Conservation (phyloP, 2,113 vertebrate species). For the Zosterops japonicus region DNA sequence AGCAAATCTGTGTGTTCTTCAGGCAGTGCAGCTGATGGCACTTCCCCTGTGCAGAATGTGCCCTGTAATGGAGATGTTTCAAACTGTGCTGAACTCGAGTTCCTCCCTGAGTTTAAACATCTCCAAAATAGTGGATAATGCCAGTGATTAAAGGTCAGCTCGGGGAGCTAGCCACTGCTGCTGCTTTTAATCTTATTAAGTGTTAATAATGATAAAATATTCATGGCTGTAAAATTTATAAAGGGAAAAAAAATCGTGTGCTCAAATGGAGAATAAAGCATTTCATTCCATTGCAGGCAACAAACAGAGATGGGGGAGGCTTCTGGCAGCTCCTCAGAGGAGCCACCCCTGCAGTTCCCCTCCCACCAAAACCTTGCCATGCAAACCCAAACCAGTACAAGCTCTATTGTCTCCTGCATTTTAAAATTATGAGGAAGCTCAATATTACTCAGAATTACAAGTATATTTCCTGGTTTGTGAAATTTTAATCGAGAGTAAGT, state of each 20-base stretch:
- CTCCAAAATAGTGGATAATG: not conserved
- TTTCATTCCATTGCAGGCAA: not conserved
- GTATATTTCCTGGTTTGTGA: not conserved
- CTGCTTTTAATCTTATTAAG: not conserved
- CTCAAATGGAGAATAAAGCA: not conserved
- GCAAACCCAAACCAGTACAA: not conserved
- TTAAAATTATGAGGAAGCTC: not conserved
- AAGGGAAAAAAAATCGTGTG: not conserved
- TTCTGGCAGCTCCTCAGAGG: not conserved
- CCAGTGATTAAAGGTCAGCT: not conserved
- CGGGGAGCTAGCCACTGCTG: not conserved
- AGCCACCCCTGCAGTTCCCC: not conserved
- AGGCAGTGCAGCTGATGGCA: not conserved
- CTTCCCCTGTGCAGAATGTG: not conserved
- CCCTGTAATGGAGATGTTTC: not conserved
- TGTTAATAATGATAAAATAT: not conserved
- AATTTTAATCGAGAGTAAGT: not conserved
- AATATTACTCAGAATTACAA: not conserved
- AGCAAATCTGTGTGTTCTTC: not conserved
- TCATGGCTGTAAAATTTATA: not conserved
- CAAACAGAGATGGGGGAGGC: not conserved
- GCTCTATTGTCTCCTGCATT: not conserved
- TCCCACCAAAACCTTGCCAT: not conserved
- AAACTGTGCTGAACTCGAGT: not conserved
- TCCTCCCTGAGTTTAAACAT: not conserved